Evolutionary conservation across 2,113 vertebrate genomes (phyloP).

Genomic region (Campylomormyrus numenius): DNA sequence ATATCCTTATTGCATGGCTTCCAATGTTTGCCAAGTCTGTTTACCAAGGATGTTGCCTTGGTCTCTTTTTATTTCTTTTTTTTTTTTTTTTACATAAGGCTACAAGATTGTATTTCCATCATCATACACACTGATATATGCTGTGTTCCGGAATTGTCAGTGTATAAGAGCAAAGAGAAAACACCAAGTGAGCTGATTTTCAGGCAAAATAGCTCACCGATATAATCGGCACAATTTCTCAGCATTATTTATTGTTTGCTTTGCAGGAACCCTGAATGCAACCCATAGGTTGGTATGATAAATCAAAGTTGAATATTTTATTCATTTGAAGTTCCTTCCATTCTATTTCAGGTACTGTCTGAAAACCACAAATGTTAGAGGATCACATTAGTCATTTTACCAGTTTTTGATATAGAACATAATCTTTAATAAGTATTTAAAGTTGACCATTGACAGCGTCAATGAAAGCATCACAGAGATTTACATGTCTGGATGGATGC

Average conservation of each 20-base stretch:
- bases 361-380: not conserved
- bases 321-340: not conserved
- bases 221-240: not conserved
- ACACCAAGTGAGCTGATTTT: not conserved
- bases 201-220: not conserved
- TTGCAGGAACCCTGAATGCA: not conserved
- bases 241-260: not conserved
- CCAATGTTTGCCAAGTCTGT: slow-evolving; percentile 1
- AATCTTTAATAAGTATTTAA: not conserved
- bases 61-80: not conserved
- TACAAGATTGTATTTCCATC: not conserved
- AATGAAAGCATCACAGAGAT: not conserved
- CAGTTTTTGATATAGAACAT: not conserved
- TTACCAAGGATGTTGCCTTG: slow-evolving; percentile 1
- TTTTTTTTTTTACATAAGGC: not conserved
- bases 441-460: not conserved
- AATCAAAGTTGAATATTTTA: not conserved
- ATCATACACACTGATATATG: not conserved
- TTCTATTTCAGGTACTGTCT: not conserved
- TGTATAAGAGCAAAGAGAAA: not conserved
- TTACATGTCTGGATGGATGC: not conserved
- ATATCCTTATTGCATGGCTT: not conserved
- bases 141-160: not conserved
- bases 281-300: not conserved
- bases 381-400: not conserved